Base-by-base conservation (phyloP, 2,888 invertebrate species). In the Elmis aenea region DNA sequence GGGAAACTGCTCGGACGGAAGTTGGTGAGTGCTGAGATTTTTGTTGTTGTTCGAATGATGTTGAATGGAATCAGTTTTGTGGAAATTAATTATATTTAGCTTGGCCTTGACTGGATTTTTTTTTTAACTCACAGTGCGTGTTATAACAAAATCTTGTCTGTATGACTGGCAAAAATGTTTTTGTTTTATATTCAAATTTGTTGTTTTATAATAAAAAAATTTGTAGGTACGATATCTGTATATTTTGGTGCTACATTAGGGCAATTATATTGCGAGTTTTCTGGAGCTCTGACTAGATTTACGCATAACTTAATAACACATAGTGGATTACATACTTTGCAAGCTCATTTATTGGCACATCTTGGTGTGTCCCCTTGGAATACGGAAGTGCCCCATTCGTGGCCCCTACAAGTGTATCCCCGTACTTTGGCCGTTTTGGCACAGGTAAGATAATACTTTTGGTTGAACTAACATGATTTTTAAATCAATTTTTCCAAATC, bases 1-100 rank as follows among this genome's bases (percentile, higher is more conserved):
- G 85, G 31, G 94, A 95, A 71, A 87, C 88, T 1, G 83, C 89
- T 3, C 73, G 86, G 33, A 84, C 87, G 3, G 91, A 90, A 58
- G 80, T 80, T 51, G 81, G 75, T 74, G 52, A 53, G 58, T 47
- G 26, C 8, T 6, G 10, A 15, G 5, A 3, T 13, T 26, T 32
- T 10, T 18, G 14, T 29, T 3, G 26, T 2, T 8, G 28, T 25
- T 27, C 4, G n/a, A 10, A 33, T 22, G 22, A 24, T 32, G 21
- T 14, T 26, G 15, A 18, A 18, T 18, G 8, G 5, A 18, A 18
- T 18, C 5, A 18, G 8, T 18, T 14, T 22, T 27, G 5, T 39
- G n/a, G 14, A 13, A 9, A 15, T 20, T 34, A 11, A 20, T 10
- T 16, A 2, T 9, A 18, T 15, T 12, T 5, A 35, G 13, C 11